Percentiles rank a stretch among this genome's conserved stretches.
These are phyloP conservation scores for Pterostichus madidus DNA, from an alignment of 2,888 invertebrate species.

Conservation along the genomic window DNA sequence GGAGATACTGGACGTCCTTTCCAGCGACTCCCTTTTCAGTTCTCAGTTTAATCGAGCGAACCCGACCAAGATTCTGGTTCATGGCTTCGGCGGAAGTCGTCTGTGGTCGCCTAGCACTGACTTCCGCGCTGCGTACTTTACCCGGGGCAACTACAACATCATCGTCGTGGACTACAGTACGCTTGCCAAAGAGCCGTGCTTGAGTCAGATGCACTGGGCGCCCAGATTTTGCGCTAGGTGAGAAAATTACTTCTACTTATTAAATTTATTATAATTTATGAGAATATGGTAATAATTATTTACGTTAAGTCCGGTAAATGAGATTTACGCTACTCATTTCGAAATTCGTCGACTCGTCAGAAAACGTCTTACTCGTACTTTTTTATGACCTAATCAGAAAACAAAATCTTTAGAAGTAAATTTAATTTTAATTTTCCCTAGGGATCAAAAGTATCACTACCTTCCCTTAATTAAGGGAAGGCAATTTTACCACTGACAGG, in stretches of 20 bases:
- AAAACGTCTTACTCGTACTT: no score
- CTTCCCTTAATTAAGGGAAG: no score
- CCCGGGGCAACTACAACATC: conserved; percentile 89
- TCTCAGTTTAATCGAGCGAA: conserved; percentile 88
- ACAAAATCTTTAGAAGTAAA: no score
- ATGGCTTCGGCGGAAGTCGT: conserved; percentile 93
- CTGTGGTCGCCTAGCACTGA: conserved; percentile 91
- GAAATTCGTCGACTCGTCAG: no score
- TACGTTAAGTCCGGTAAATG: no score
- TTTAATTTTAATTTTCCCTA: no score
- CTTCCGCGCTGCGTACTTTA: conserved; percentile 90
- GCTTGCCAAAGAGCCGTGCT: conserved; percentile 89
- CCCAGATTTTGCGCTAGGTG: conserved; percentile 76
- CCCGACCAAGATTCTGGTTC: conserved; percentile 93
- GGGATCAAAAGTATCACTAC: no score
- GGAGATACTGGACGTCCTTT: conserved; percentile 85
- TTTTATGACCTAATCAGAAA: no score
- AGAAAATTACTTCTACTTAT: not conserved
- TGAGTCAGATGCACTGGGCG: conserved; percentile 81
- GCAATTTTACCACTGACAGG: no score
- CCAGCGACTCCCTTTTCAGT: conserved; percentile 84
- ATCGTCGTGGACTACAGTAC: conserved; percentile 92
- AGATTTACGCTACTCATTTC: no score
- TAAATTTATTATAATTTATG: no score
- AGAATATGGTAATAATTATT: no score